Evolutionary conservation across 2,888 invertebrate species (phyloP).

Genomic region (Liopterus haemorrhoidalis): DNA sequence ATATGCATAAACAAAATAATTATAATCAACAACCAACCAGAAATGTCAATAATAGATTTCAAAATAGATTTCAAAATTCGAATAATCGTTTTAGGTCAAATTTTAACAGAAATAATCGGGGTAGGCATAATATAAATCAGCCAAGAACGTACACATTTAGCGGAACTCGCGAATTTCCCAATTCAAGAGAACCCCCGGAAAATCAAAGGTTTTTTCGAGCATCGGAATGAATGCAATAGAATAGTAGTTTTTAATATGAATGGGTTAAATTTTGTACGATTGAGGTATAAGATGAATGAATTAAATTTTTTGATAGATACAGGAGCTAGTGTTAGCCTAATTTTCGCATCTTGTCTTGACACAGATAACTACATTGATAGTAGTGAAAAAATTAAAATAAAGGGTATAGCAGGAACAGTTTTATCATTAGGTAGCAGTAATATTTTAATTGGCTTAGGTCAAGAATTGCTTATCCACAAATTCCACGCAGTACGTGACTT

Average conservation of each 20-base stretch:
- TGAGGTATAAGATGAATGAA: slow-evolving; percentile 2
- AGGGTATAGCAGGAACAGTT: slow-evolving; percentile 12
- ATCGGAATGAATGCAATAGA: not conserved
- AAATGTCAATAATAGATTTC: no score
- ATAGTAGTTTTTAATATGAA: slow-evolving; percentile 12
- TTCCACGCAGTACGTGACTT: not conserved
- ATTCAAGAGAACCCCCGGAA: no score
- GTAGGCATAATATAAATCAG: no score
- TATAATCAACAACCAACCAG: no score
- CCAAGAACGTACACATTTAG: no score
- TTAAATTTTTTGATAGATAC: slow-evolving; percentile 18
- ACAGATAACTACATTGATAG: slow-evolving; percentile 7
- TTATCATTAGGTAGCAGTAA: slow-evolving; percentile 12
- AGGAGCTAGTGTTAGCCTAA: slow-evolving; percentile 16
- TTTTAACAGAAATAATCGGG: no score
- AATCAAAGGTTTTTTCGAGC: no score
- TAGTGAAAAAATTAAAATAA: slow-evolving; percentile 10
- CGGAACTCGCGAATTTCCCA: no score
- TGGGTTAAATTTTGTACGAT: slow-evolving; percentile 17
- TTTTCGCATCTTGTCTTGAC: slow-evolving; percentile 9
- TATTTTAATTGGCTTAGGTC: slow-evolving; percentile 3
- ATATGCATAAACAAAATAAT: no score
- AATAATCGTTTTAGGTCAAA: no score
- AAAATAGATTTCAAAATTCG: no score
- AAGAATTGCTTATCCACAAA: not conserved